Percentiles rank a stretch among this genome's conserved stretches.
Evolutionary conservation across 2,888 invertebrate genomes (phyloP).

Genomic region (Euproctis similis): DNA sequence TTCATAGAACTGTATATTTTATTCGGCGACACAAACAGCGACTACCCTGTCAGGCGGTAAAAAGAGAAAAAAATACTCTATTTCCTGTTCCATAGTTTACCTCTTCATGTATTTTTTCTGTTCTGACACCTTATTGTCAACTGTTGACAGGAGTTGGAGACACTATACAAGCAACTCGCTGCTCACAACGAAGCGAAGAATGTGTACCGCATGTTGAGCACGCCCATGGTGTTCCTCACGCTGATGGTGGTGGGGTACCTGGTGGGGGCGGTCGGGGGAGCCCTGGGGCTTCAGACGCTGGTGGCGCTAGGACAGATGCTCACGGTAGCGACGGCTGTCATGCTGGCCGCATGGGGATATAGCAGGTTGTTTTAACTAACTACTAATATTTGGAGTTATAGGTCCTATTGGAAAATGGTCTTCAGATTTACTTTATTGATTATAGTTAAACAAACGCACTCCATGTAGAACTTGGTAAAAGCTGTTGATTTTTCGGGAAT

Average conservation of each 20-base stretch:
- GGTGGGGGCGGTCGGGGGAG: constrained; percentile 84
- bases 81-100: too few species aligned
- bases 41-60: too few species aligned
- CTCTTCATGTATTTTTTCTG: background rate
- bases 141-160: constrained; percentile 89
- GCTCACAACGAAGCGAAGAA: constrained; percentile 98
- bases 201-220: constrained; percentile 94
- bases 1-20: too few species aligned
- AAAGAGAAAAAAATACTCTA: too few species aligned
- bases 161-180: constrained; percentile 85
- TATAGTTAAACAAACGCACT: too few species aligned
- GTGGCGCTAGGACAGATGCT: constrained; percentile 84
- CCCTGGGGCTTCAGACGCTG: constrained; percentile 85
- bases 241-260: constrained; percentile 90
- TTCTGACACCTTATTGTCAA: constrained; percentile 1
- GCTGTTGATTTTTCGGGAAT: too few species aligned
- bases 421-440: too few species aligned
- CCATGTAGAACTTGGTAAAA: too few species aligned
- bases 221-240: constrained; percentile 91
- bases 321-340: constrained; percentile 83
- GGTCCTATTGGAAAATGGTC: too few species aligned
- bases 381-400: too few species aligned
- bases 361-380: constrained; percentile 79
- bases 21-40: too few species aligned
- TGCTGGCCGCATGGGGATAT: constrained; percentile 89